Base-by-base conservation (phyloP, 2,888 invertebrate genomes). In the Maniola hyperantus region DNA sequence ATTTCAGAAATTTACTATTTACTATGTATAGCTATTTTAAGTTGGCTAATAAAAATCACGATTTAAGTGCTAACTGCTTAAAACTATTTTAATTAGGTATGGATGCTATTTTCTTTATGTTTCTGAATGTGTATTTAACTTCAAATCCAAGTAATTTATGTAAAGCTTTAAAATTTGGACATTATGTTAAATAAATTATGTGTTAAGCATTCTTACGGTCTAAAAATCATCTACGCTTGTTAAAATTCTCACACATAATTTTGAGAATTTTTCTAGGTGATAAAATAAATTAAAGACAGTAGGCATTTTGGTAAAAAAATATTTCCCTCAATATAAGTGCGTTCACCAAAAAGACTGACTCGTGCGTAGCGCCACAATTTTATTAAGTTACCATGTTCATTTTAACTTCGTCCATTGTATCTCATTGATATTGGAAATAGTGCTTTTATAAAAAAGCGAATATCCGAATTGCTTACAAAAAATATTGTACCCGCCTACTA, bases 301-400 rank as follows among this genome's bases (percentile, higher is more conserved):
- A 36, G 36, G 8, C 6, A 42, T 42, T 13, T 44, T 44, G 1
- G 13, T 15, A 5, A 46, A 46, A 8, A 7, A 48, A 15, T 10
- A 48, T 48, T 48, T 48, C 15, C 15, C 48, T 8, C 48, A 48
- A 48, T 48, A 48, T 10, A 48, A 18, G 48, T 18, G 48, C 48
- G 15, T 4, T 48, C 48, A 48, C 48, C 4, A 33, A 53, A 53
- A 55, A 15, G 54, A 15, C 15, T 15, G 15, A 55, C 18, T 10
- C n/a, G 15, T 10, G n/a, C 33, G 34, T 53, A 33, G 34, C 6
- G 15, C 15, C 5, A 55, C 15, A 55, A 36, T 4, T 55, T 18
- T 55, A 55, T 36, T 55, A 36, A 36, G 55, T 55, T 39, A 11
- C 36, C 36, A 36, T 34, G 55, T 55, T 55, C 55, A 18, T 15